Evolutionary conservation across 2,113 vertebrate genomes (phyloP), one percentile per base, ranked within the genome.

Genomic region (Boulengeromyrus knoepffleri): DNA sequence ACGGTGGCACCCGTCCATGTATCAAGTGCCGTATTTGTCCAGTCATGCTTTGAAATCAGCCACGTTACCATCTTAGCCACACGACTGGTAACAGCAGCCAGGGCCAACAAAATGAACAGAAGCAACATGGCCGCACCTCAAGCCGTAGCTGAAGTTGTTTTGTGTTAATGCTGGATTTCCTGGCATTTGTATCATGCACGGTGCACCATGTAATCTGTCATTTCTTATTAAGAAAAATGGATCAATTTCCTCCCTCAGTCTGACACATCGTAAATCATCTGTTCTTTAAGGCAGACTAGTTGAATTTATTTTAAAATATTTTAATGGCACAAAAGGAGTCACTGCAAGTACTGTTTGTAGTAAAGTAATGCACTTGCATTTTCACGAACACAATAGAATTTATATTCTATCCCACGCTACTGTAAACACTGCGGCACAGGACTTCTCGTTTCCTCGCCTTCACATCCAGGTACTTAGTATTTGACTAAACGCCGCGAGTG

Each of bases 1-100:
- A 88, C 36, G 89, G 90, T 91, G 91, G 91, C 89, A 42, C 77
- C 24, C 85, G 90, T 90, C 88, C 90, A 88, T 66, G 85, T 90
- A 88, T 77, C 77, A 21, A 70, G 85, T 70, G 49, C 15, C 70
- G 3, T 50, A 42, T 31, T 2, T 49, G 46, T 10, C 47, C 74
- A 9, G 27, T 77, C 36, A 70, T 45, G 45, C 66, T 53, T 62
- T 31, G 58, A 45, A 36, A 17, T 70, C 24, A 31, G 56, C 42
- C 31, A 56, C 21, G 42, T 5, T 45, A 8, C 45, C 21, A 19
- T 74, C 70, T 49, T 45, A 27, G 49, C 70, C 13, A 39, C 47
- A 5, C 15, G 31, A 5, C 49, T 10, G 9, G 15, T 4, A 21
- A 46, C 3, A n/a, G 24, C 47, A 86, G 21, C n/a, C 6, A 17